Evolutionary conservation across 2,113 vertebrate genomes (phyloP).

Genomic region (Onychostruthus taczanowskii): DNA sequence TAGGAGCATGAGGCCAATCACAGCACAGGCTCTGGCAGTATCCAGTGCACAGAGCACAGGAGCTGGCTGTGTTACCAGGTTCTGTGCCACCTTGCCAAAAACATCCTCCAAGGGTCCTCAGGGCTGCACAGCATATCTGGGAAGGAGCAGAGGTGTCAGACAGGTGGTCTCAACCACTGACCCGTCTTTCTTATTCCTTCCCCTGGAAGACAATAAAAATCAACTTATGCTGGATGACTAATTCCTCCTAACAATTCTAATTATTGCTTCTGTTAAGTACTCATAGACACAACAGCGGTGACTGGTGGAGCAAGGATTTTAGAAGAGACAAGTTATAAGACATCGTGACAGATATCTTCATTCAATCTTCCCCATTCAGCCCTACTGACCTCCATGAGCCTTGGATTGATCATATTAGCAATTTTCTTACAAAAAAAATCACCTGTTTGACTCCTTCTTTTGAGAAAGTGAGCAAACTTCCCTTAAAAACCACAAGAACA

Average conservation of each 20-base stretch:
- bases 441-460: not conserved
- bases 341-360: not conserved
- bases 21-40: not conserved
- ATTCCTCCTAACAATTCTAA: not conserved
- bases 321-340: not conserved
- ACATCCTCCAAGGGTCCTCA: not conserved
- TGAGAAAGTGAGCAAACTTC: not conserved
- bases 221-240: not conserved
- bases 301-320: not conserved
- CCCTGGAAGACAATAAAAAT: not conserved
- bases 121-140: not conserved
- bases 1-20: not conserved
- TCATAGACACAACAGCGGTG: not conserved
- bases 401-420: rapidly evolving
- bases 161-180: not conserved
- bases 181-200: not conserved
- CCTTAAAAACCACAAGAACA: not conserved
- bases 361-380: not conserved
- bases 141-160: not conserved
- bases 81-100: not conserved
- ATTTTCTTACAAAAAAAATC: not conserved
- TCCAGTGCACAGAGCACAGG: not conserved
- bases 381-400: not conserved
- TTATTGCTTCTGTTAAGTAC: not conserved
- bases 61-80: not conserved